These are phyloP conservation scores for Chrysina gloriosa DNA, from an alignment of 2,888 invertebrate species.

Conservation along the genomic window DNA sequence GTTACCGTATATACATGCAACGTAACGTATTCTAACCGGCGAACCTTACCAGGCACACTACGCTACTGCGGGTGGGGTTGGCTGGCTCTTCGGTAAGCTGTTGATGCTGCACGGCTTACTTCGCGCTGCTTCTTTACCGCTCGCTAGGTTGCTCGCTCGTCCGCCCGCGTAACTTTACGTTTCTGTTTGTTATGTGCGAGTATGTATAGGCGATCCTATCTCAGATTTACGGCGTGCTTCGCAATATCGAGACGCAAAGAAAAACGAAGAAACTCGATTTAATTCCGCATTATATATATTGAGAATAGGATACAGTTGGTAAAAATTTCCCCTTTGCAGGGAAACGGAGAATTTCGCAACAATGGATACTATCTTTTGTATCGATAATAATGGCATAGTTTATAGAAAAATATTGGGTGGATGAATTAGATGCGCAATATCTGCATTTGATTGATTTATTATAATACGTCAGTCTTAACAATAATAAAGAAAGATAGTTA, in stretches of 20 bases:
- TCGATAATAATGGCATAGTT: too few species aligned
- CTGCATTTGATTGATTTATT: too few species aligned
- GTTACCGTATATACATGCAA: slow-evolving; percentile 35
- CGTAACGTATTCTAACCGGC: slow-evolving; percentile 34
- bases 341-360: slow-evolving; percentile 1
- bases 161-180: slow-evolving; percentile 16
- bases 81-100: slow-evolving; percentile 13
- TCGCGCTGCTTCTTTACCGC: too few species aligned
- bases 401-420: not conserved
- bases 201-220: slow-evolving; percentile 43
- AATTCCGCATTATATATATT: slow-evolving; percentile 35
- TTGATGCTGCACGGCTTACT: slow-evolving; percentile 19
- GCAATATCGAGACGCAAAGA: slow-evolving; percentile 29
- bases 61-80: slow-evolving; percentile 19
- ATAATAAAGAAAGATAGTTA: too few species aligned
- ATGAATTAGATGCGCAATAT: too few species aligned
- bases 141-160: not conserved
- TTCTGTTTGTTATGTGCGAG: slow-evolving; percentile 18
- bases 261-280: slow-evolving; percentile 30
- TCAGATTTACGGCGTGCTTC: slow-evolving; percentile 42
- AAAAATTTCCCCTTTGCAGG: not conserved
- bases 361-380: too few species aligned
- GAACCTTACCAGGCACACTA: slow-evolving; percentile 5
- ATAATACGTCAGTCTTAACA: too few species aligned
- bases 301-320: slow-evolving; percentile 10